Evolutionary conservation across 53 echinoderm and acorn worm genomes (phyloP), one percentile per base, ranked within the genome.

Genomic region (Antedon mediterranea): DNA sequence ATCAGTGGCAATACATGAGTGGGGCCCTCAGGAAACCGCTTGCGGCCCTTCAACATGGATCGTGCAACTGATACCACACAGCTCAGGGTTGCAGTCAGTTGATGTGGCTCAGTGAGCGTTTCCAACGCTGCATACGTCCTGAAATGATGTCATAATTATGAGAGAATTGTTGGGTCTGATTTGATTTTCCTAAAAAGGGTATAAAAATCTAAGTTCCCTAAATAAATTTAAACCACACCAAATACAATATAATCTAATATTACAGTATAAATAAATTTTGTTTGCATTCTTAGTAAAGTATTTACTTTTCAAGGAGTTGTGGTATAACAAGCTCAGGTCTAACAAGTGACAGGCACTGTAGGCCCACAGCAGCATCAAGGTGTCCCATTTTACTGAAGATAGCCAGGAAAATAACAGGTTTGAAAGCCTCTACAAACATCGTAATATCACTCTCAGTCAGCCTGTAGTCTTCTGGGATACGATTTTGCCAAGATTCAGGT

Each of bases 381-480:
- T 89, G 89, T 5, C 97, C 97, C 74, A 91, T 89, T 83, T 95
- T 95, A 75, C 97, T 91, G 88, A 87, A 95, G 79, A 95, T 92
- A 37, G 97, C 87, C 15, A 91, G 83, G 86, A 95, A 95, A 26
- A 86, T 88, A 13, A 83, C 74, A 6, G 91, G 84, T 80, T 91
- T 91, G 79, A 95, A 78, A 74, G 86, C 84, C 43, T 95, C 89
- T 11, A 95, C 97, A 72, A 95, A 95, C 0, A 89, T 84, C 32
- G 97, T 95, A 79, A 95, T 86, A 88, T 95, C 89, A 0, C 84
- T 82, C 30, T 95, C 88, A 7, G 84, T 89, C 34, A 91, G 77
- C 84, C 88, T 91, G 82, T 89, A 83, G 18, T 73, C 76, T 0
- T 89, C 89, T 29, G 89, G 91, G 28, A 92, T 78, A 0, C 72